These are phyloP conservation scores for Anastrepha obliqua DNA, from an alignment of 1,140 invertebrate genomes.

Conservation along the genomic window DNA sequence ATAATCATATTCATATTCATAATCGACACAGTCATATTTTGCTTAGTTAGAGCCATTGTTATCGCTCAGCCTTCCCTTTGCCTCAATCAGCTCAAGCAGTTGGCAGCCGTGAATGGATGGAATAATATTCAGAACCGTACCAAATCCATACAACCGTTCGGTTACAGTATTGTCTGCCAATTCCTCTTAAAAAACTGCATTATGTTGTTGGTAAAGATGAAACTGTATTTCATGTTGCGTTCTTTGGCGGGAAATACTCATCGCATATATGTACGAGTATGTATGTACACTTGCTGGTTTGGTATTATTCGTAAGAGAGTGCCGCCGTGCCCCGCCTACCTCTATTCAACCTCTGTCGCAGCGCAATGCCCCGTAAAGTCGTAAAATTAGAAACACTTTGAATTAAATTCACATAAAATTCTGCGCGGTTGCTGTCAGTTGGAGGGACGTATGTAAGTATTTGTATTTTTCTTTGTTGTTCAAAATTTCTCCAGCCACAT, in stretches of 20 bases:
- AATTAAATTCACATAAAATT: slow-evolving; percentile 72
- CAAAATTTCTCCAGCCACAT: neutral
- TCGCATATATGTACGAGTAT: neutral
- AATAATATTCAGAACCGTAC: neutral
- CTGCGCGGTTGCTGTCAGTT: slow-evolving; percentile 47
- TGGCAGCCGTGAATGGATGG: neutral
- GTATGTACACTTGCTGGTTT: neutral
- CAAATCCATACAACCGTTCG: neutral
- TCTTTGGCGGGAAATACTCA: neutral
- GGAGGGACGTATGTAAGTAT: neutral
- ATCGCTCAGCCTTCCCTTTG: neutral
- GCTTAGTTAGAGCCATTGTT: slow-evolving; percentile 5
- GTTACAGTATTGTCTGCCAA: neutral
- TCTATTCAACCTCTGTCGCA: neutral
- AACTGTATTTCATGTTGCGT: neutral
- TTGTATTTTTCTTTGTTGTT: neutral
- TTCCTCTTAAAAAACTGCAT: too few species aligned
- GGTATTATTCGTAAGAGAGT: neutral
- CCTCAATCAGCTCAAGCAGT: neutral
- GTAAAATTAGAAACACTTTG: slow-evolving; percentile 70
- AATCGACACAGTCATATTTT: neutral
- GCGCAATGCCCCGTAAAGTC: neutral
- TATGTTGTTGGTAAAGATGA: neutral
- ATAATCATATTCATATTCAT: slow-evolving; percentile 25
- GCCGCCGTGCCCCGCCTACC: neutral